A percentile compares a stretch with the other conserved stretches of the same genome.
Conservation (phyloP, 2,113 vertebrate genomes). For the Tonatia bakeri region DNA sequence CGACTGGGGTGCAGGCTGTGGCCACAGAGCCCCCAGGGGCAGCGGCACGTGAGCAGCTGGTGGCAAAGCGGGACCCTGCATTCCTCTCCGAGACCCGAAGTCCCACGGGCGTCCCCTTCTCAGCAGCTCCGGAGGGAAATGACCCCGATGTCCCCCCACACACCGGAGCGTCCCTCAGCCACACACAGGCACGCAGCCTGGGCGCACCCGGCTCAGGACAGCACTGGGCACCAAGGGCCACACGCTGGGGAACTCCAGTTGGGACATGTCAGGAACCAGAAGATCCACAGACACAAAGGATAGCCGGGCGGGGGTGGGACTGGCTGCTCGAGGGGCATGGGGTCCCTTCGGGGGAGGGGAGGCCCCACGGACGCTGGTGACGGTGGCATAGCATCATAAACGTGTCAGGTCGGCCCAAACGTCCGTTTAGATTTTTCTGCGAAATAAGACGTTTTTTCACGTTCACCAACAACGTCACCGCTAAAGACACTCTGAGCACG, state of each 20-base stretch:
- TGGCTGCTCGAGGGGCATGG: no score
- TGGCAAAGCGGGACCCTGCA: neutral
- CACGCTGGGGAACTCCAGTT: rapidly evolving
- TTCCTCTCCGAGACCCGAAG: neutral
- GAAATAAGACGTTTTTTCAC: no score
- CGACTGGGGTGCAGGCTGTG: rapidly evolving
- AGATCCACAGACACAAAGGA: rapidly evolving
- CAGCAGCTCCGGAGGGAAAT: neutral
- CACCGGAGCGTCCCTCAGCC: neutral
- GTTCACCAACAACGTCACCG: no score
- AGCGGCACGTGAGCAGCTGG: neutral
- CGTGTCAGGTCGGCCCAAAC: no score
- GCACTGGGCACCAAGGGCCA: neutral
- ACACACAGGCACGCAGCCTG: rapidly evolving
- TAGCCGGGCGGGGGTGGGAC: rapidly evolving
- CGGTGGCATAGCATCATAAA: rapidly evolving
- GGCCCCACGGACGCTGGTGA: neutral
- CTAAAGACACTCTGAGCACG: no score
- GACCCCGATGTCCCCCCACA: neutral
- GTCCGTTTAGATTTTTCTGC: no score
- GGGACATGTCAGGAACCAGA: no score
- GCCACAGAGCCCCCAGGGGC: neutral
- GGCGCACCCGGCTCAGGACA: neutral
- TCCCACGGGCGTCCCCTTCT: neutral
- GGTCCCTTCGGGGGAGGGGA: no score